Percentiles rank a stretch among this genome's conserved stretches.
Conservation (phyloP, 2,888 invertebrate genomes). For the Ceramica pisi region DNA sequence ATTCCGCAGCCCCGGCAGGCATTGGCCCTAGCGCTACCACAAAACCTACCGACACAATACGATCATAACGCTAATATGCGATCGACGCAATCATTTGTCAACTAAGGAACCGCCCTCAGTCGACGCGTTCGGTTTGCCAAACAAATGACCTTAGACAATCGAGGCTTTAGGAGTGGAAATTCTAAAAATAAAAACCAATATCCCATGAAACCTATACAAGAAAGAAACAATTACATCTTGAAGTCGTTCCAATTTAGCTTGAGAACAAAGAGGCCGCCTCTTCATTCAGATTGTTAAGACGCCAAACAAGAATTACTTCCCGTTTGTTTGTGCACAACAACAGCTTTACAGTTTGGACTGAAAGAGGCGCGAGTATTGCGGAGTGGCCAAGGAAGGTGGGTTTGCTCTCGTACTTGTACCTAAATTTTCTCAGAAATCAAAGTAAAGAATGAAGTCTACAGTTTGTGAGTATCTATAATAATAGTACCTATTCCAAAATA, state of each 20-base stretch:
- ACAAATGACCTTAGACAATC: too few relatives aligned
- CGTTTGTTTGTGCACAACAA: conserved; percentile 42
- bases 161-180: too few relatives aligned
- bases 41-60: too few relatives aligned
- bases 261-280: conserved; percentile 18
- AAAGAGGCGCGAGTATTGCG: neutral
- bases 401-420: neutral
- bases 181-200: neutral
- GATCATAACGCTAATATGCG: too few relatives aligned
- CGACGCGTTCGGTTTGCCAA: too few relatives aligned
- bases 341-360: neutral
- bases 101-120: too few relatives aligned
- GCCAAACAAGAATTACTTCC: conserved; percentile 38
- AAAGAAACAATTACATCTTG: conserved; percentile 11
- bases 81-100: too few relatives aligned
- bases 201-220: neutral
- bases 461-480: neutral
- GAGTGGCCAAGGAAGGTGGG: neutral
- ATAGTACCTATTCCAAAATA: too few relatives aligned
- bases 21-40: too few relatives aligned
- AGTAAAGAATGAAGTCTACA: neutral
- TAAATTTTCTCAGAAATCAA: neutral
- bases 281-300: conserved; percentile 25
- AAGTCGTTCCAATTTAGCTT: conserved; percentile 27
- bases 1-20: too few relatives aligned